Base-by-base conservation (phyloP, 2,113 vertebrate genomes). In the Osmerus mordax region DNA sequence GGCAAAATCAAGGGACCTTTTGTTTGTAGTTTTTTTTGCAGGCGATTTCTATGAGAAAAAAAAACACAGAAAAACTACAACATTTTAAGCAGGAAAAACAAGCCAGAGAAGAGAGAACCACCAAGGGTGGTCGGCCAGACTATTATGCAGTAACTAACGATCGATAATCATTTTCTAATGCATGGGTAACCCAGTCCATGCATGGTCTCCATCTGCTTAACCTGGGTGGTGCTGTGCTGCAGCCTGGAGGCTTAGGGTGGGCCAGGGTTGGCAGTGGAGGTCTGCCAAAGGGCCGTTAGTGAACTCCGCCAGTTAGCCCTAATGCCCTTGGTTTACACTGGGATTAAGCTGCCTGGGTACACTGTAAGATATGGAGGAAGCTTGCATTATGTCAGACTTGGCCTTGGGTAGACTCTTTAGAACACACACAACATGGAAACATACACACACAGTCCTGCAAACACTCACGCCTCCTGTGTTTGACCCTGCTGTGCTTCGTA, bases 251-350 rank as follows among this genome's bases (percentile, higher is more conserved):
- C 5, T 2, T 12, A 3, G 11, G 19, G 15, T 23, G 21, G 13
- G 14, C 19, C 7, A 19, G 21, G 59, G 16, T 14, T 29, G n/a
- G 58, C 7, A 6, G 4, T 41, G 36, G 36, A 41, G 36, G 6
- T 41, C 36, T 3, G 32, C 32, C 6, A 9, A 71, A 60, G 74
- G 72, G 83, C 80, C 78, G 72, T 81, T 78, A 72, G 70, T 80
- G 69, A 79, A 82, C 72, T 73, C 64, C 72, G 71, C 59, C 76
- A 71, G 79, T 83, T 77, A 75, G 71, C 32, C 54, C 66, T 72
- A 82, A 59, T 69, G 67, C 73, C 73, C 62, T 16, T 51, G 9
- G 47, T 76, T 73, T 67, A 63, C 47, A 59, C 29, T 21, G 3
- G 71, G 63, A 7, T 16, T 11, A 56, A n/a, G n/a, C 54, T 56